Base-by-base conservation (phyloP, 2,113 vertebrate genomes). In the Zingel zingel region DNA sequence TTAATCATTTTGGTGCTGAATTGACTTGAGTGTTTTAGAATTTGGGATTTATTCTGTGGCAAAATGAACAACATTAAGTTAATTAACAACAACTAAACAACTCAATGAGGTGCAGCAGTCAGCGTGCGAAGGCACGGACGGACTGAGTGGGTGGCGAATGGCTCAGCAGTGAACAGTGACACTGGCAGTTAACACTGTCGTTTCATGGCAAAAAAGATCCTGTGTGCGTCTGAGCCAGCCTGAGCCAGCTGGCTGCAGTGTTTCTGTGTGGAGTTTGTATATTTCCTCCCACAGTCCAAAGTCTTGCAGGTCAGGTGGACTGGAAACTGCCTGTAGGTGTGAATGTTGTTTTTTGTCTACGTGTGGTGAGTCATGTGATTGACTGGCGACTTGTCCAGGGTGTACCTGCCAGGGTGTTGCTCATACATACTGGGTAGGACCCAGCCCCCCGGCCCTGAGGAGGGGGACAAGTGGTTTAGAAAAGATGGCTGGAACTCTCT, bases 231-330 rank as follows among this genome's bases (percentile, higher is more conserved):
- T 2, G 0, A 43, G 10, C 39, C 39, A 77, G 67, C 7, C 27
- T n/a, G 27, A 73, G 45, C 59, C 84, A 68, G 33, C 56, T 59
- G 25, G 54, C 79, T 81, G 39, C 67, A 50, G 50, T 36, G 57
- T 77, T 47, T 63, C 43, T 77, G 47, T 68, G 53, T 63, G 25
- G 39, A 51, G 51, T 73, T 69, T 67, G 9, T 68, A 51, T 33
- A 68, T 51, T 33, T 68, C 67, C 53, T 66, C 48, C 72, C 58
- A 19, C 67, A 21, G 43, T 58, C 51, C 48, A 61, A 14, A 68
- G 63, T 56, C 27, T 68, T 36, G 21, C 23, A 27, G 54, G 36
- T 81, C 59, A 66, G 25, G 3, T 64, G 50, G 43, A 48, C 73
- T 27, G 39, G 11, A 69, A 48, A 58, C 18, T 25, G 30, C 30